phyloP scores from a whole-genome alignment of 2,113 vertebrate genomes.

The Mesoclemmys tuberculata region DNA sequence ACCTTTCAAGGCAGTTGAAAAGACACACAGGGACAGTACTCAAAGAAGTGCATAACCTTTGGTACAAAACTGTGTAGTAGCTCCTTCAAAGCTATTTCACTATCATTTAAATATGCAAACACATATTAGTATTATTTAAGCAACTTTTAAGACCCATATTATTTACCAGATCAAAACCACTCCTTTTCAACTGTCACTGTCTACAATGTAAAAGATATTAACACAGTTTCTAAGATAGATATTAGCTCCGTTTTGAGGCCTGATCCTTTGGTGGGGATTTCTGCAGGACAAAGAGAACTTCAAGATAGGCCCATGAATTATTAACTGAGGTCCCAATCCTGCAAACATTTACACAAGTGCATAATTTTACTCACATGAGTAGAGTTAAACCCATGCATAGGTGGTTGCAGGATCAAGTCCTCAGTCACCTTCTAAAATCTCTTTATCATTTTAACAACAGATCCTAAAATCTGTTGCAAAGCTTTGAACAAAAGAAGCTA shows the following conservation, averaged over 20 bases:
- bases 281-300: not conserved
- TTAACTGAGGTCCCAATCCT: not conserved
- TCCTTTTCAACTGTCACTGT: rapidly evolving
- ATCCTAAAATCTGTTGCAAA: not conserved
- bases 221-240: rapidly evolving
- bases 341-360: not conserved
- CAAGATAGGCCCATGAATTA: not conserved
- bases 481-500: constrained; percentile 12
- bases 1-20: not conserved
- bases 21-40: not conserved
- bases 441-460: constrained; percentile 46
- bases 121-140: not conserved
- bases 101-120: not conserved
- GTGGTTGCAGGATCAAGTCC: not conserved
- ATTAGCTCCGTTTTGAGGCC: not conserved
- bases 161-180: not conserved
- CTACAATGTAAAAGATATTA: not conserved
- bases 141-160: rapidly evolving
- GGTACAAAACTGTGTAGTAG: rapidly evolving
- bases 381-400: not conserved
- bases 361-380: not conserved
- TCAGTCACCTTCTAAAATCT: constrained; percentile 32
- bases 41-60: not conserved
- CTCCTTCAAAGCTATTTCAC: not conserved
- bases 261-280: not conserved